phyloP scores from a whole-genome alignment of 1,140 invertebrate genomes.

The Brachionus angularis region DNA sequence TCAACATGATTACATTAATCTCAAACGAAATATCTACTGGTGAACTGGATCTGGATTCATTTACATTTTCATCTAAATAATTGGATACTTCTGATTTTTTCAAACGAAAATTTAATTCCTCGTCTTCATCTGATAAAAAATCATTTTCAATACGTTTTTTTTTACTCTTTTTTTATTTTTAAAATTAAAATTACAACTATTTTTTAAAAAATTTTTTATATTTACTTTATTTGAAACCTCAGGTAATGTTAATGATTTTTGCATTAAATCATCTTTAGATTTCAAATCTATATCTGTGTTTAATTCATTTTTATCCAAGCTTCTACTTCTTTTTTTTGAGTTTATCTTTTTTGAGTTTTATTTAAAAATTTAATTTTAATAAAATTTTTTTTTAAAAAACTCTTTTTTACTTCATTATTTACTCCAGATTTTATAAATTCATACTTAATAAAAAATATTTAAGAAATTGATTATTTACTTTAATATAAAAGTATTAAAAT shows the following conservation, averaged over 20 bases:
- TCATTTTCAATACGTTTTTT: neutral
- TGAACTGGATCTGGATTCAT: neutral
- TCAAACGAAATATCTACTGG: slow-evolving; percentile 22
- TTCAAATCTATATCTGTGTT: no score
- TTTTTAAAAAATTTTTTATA: neutral
- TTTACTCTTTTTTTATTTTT: neutral
- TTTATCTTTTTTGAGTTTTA: neutral
- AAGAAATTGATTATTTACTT: neutral
- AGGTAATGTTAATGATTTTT: no score
- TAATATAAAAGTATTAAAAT: neutral
- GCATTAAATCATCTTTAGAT: no score
- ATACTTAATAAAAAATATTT: neutral
- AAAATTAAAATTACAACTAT: neutral
- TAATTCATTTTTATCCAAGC: neutral
- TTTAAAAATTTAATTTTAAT: neutral
- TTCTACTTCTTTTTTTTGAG: slow-evolving; percentile 18
- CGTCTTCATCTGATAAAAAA: neutral
- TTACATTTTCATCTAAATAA: neutral
- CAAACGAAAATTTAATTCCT: slow-evolving; percentile 1
- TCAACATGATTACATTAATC: neutral
- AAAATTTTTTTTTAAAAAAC: neutral
- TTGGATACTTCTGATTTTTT: neutral
- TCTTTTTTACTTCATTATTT: neutral
- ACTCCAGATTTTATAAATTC: slow-evolving; percentile 6
- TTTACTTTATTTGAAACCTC: neutral